Conservation (phyloP, 2,888 invertebrate genomes). For the Conops quadrifasciatus region DNA sequence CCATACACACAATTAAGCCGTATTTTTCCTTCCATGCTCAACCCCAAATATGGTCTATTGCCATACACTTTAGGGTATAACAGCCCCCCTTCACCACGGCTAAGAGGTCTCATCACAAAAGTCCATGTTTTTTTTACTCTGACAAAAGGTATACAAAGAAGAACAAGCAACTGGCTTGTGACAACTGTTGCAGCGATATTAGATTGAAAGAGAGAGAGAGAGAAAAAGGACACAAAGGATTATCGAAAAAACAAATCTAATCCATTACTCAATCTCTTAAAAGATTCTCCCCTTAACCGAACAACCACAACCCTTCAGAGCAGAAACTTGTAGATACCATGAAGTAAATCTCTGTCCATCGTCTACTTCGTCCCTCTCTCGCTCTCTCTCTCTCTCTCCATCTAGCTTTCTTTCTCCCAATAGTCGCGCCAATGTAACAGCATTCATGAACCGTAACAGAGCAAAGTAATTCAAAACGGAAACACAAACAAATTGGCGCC, state of each 20-base stretch:
- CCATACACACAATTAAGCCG: too few relatives aligned
- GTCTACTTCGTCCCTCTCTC: too few relatives aligned
- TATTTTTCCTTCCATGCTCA: too few relatives aligned
- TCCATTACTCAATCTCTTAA: slow-evolving; percentile 39
- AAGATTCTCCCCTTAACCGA: not conserved
- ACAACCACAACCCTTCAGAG: not conserved
- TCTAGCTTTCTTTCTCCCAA: not conserved
- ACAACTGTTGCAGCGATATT: slow-evolving; percentile 3
- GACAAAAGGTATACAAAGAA: not conserved
- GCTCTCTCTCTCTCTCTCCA: not conserved
- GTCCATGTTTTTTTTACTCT: too few relatives aligned
- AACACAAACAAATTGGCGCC: slow-evolving; percentile 42
- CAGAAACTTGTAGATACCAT: not conserved
- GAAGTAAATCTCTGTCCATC: slow-evolving; percentile 36
- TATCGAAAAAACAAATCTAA: slow-evolving; percentile 39
- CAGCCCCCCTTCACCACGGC: slow-evolving; percentile 31
- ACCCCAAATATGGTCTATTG: too few relatives aligned
- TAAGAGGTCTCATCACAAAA: too few relatives aligned
- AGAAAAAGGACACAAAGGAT: slow-evolving; percentile 18
- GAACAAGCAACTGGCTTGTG: not conserved
- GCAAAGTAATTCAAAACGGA: slow-evolving; percentile 43
- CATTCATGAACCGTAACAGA: slow-evolving; percentile 41
- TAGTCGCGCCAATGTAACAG: slow-evolving; percentile 26
- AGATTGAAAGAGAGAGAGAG: not conserved
- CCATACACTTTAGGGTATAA: too few relatives aligned